These are phyloP conservation scores for Oceanodroma leucorhoa DNA, from an alignment of 2,797 vertebrate genomes.

Conservation along the genomic window DNA sequence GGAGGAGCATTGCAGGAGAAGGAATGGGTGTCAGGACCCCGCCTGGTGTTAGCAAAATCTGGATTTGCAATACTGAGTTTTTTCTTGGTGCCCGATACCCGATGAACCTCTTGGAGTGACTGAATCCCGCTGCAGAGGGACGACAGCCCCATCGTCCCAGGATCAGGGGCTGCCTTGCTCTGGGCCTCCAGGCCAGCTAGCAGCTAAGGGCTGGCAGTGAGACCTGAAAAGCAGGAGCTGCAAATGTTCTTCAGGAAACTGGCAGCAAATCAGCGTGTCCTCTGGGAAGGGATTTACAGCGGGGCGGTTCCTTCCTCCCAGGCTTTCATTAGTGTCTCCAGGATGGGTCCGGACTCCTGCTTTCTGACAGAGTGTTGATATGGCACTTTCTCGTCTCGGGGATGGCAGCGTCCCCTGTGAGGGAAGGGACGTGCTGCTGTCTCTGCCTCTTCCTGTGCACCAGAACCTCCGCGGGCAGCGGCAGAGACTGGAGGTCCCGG, in stretches of 20 bases:
- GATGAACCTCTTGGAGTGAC: no score
- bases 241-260: not conserved
- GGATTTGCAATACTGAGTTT: not conserved
- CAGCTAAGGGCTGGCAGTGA: not conserved
- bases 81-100: not conserved
- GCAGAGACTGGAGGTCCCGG: not conserved
- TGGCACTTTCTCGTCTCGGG: not conserved
- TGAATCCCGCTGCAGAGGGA: not conserved
- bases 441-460: not conserved
- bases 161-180: not conserved
- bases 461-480: not conserved
- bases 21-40: not conserved
- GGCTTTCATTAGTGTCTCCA: not conserved
- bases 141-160: not conserved
- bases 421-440: fast-evolving
- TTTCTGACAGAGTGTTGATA: not conserved
- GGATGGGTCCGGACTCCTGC: fast-evolving
- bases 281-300: not conserved
- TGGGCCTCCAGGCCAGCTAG: not conserved
- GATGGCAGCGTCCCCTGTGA: not conserved
- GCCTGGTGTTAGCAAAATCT: not conserved
- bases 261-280: not conserved
- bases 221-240: not conserved
- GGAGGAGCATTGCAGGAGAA: not conserved
- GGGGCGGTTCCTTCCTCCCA: not conserved